These are phyloP conservation scores for Smutsia gigantea DNA, from an alignment of 2,797 vertebrate genomes.

Conservation along the genomic window DNA sequence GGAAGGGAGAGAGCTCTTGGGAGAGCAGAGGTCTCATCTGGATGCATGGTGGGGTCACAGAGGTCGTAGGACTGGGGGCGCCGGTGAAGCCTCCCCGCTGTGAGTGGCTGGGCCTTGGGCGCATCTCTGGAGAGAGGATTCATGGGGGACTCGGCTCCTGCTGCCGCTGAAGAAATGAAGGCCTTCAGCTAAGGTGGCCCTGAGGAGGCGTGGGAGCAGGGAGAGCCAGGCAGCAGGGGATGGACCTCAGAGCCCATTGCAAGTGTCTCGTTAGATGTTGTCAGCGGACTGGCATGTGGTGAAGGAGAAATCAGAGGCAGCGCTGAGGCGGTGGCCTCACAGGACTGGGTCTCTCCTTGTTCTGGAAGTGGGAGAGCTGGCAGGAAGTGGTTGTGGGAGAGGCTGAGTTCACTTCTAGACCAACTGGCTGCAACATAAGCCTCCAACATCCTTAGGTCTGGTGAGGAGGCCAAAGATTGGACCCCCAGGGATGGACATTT, in stretches of 20 bases:
- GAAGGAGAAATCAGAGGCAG: background rate
- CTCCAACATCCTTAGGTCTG: background rate
- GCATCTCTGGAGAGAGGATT: background rate
- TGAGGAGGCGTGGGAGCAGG: background rate
- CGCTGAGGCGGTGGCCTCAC: background rate
- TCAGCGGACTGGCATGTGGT: too few relatives aligned
- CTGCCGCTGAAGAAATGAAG: background rate
- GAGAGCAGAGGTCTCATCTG: background rate
- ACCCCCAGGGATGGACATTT: fast-evolving
- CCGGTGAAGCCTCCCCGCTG: background rate
- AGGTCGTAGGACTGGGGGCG: background rate
- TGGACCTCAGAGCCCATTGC: fast-evolving
- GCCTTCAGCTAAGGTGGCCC: background rate
- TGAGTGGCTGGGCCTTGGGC: background rate
- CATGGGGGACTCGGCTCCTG: background rate
- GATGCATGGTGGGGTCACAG: fast-evolving
- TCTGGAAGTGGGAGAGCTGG: background rate
- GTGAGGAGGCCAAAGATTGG: background rate
- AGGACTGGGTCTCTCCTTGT: background rate
- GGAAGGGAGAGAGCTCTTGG: background rate
- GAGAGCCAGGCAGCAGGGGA: background rate
- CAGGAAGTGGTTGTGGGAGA: background rate
- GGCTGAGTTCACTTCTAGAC: background rate
- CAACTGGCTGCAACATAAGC: background rate
- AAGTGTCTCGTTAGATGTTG: background rate